Evolutionary conservation across 30 jellyfish, hydroid and myxozoan species (phyloP), one percentile per base, ranked within the genome.

Genomic region (Chrysaora quinquecirrha): DNA sequence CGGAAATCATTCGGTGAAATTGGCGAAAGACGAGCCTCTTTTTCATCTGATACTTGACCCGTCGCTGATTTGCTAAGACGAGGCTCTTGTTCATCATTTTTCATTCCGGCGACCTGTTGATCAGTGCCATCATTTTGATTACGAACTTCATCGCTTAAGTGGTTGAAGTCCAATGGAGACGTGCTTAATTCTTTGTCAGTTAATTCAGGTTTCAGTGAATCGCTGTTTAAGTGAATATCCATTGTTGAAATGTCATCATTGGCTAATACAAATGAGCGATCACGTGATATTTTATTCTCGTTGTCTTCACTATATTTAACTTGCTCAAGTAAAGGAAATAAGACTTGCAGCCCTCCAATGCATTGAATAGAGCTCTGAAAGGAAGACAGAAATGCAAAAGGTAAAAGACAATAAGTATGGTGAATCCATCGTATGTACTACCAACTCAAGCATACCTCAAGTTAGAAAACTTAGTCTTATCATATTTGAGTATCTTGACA

Each of bases 301-400:
- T 76, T 28, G 18, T 34, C 58, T 50, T 75, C 89, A 1, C 78
- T 21, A 68, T 49, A 86, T 34, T 84, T 47, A 56, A 91, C 95
- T 70, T 91, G 89, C 81, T 91, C 98, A 23, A 91, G 96, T 60
- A 91, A 66, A 4, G 98, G 98, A 68, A 91, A 91, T 24, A 91
- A 32, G 29, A 86, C 96, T 30, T 73, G 89, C 49, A 91, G 76
- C 21, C 96, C 98, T 23, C 98, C 98, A 68, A 91, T 75, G 75
- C 97, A 91, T 67, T 90, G 97, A 34, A 90, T 90, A 1, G 97
- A 71, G 71, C 90, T 95, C 96, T 90, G 77, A 24, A 54, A 47
- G 4, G 29, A 23, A 66, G 28, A 24, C 34, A 24, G 0, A 14
- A 29, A 27, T 64, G 72, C 23, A 20, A 6, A 21, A n/a, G 72